phyloP scores from a whole-genome alignment of 2,888 invertebrate species.

The Chrysomela aeneicollis region DNA sequence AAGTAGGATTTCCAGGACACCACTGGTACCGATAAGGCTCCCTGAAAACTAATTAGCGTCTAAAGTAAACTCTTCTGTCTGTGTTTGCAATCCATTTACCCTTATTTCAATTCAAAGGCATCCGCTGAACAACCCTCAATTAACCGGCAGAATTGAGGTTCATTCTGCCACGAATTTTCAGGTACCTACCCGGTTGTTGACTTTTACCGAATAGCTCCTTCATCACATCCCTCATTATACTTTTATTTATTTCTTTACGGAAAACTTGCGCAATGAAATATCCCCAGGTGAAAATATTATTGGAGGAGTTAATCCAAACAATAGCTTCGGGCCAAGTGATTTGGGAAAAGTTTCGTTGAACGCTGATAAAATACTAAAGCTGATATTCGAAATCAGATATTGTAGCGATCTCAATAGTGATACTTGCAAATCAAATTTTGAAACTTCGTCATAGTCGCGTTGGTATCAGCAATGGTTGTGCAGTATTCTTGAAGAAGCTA shows the following conservation, averaged over 20 bases:
- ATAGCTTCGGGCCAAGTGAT: no score
- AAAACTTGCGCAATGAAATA: not conserved
- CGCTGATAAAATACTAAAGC: no score
- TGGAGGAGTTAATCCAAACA: not conserved
- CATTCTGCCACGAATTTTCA: slow-evolving; percentile 11
- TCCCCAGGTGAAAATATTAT: not conserved
- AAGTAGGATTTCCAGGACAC: not conserved
- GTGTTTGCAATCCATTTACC: slow-evolving; percentile 12
- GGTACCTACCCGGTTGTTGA: slow-evolving; percentile 11
- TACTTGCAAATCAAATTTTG: no score
- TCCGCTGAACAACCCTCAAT: slow-evolving; percentile 15
- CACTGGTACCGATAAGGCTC: not conserved
- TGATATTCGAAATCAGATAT: no score
- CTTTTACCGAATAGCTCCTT: not conserved
- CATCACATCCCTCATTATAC: not conserved
- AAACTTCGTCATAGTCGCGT: no score
- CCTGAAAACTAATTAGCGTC: not conserved
- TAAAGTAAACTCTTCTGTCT: slow-evolving; percentile 16
- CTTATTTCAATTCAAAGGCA: slow-evolving; percentile 18
- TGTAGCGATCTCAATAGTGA: no score
- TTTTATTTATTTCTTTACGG: not conserved
- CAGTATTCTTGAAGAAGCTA: no score
- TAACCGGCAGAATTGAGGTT: slow-evolving; percentile 3
- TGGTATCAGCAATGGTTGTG: no score
- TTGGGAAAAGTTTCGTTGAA: no score